Percentiles rank a stretch among this genome's conserved stretches.
Evolutionary conservation across 2,888 invertebrate species (phyloP).

Genomic region (Ryuthela nishihirai): DNA sequence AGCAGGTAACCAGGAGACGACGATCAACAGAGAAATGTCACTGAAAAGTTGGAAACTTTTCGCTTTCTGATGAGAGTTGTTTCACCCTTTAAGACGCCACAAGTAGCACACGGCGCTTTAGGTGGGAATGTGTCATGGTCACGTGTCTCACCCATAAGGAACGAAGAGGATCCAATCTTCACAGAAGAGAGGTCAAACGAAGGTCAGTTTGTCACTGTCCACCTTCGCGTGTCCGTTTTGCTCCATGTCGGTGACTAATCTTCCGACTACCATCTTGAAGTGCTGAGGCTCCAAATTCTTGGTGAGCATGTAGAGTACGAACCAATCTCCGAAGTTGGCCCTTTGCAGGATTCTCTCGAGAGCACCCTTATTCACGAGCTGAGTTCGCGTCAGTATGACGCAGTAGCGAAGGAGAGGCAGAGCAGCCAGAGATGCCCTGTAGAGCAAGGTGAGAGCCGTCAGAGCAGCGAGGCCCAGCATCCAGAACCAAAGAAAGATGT

Average conservation of each 20-base stretch:
- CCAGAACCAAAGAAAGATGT: constrained; percentile 93
- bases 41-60: too few species aligned
- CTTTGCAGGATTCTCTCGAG: constrained; percentile 19
- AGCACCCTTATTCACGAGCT: constrained; percentile 59
- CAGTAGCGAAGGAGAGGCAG: constrained; percentile 71
- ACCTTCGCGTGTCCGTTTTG: constrained; percentile 25
- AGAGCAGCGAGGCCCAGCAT: constrained; percentile 67
- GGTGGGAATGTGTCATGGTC: too few species aligned
- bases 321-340: constrained; percentile 39
- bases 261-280: constrained; percentile 59
- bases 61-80: too few species aligned
- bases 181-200: too few species aligned
- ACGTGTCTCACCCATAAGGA: too few species aligned
- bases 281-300: constrained; percentile 82
- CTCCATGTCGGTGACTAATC: constrained; percentile 29
- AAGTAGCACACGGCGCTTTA: too few species aligned
- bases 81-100: too few species aligned
- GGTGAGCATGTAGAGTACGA: constrained; percentile 70
- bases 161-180: too few species aligned
- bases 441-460: constrained; percentile 61
- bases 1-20: too few species aligned
- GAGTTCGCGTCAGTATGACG: constrained; percentile 68
- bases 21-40: too few species aligned
- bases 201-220: too few species aligned
- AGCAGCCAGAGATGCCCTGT: constrained; percentile 66